Evolutionary conservation across 2,888 invertebrate species (phyloP), one percentile per base, ranked within the genome.

Genomic region (Drosophila conformis): DNA sequence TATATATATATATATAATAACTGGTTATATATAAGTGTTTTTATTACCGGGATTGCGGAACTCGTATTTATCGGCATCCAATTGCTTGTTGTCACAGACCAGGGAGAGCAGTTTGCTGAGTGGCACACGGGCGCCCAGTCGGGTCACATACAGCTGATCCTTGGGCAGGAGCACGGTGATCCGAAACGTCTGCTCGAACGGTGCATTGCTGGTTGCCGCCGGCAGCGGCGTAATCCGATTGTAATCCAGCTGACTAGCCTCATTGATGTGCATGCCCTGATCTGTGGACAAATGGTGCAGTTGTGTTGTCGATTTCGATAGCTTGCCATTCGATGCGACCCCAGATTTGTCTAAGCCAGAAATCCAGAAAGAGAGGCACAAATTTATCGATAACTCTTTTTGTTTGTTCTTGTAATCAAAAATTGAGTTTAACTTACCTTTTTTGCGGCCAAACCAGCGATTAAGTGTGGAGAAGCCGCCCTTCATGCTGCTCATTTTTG

Each of bases 111-210:
- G 95, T 74, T 96, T 96, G 49, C 95, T 94, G 36, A 97, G 93
- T 35, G 94, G 94, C 58, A 95, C 95, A 80, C 95, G 94, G 18
- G 96, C 96, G 78, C 96, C 96, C 72, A 97, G 95, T 75, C 97
- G 94, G 48, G 95, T 94, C 15, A 97, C 97, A 93, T 95, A 96
- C 67, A 97, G 94, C 93, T 97, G 97, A 91, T 96, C 96, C 82
- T 96, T 94, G 38, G 97, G 97, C 82, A 97, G 94, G 91, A 96
- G 95, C 40, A 97, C 96, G 92, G 93, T 93, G 38, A 93, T 93
- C 66, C 93, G 93, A 68, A 93, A 93, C 18, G 92, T 93, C 82
- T 93, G 93, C 83, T 93, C 93, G 68, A 93, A 93, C 42, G 93
- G 93, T 18, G 93, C 93, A 89, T 93, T 93, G 64, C 91, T 93